Base-by-base conservation (phyloP, 2,113 vertebrate species). In the Ctenodactylus gundi region DNA sequence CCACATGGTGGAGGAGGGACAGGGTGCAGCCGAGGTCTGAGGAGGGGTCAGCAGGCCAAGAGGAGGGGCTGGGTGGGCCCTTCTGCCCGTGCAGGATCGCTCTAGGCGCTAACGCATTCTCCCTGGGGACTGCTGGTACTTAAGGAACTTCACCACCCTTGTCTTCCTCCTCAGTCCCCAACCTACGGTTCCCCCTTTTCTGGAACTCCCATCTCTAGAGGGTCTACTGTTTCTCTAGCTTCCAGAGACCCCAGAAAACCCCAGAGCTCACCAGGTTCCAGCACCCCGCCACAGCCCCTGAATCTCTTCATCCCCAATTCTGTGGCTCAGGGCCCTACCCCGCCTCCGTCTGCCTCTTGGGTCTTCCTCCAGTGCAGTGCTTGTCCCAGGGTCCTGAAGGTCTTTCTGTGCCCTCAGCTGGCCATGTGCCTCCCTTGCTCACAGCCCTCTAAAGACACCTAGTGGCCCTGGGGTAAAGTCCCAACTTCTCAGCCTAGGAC, bases 1-100 rank as follows among this genome's bases (percentile, higher is more conserved):
- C 93, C 93, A 91, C 96, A 94, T 97, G 6, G 34, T 31, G 29
- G 60, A 80, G 62, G 64, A 89, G 64, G 88, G 23, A 9, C 64
- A 7, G 78, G 90, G 76, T 70, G 92, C 75, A 11, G 91, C 76
- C 57, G 72, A n/a, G 18, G 46, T 88, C 95, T 96, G 83, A 31
- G 75, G 36, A 44, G 18, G 44, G 46, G 67, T 94, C 27, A 55
- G 25, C 20, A n/a, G n/a, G n/a, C n/a, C 65, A 23, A 53, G n/a
- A 36, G 23, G 0, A 2, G 15, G 34, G 6, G 58, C 41, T 83
- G 18, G 3, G 9, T 36, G 77, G 51, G 12, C 18, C n/a, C 84
- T 29, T 18, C 58, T 3, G 13, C 6, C 44, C 11, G 9, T 2
- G 1, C 13, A 9, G 44, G 41, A 17, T 21, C 11, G 57, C 44